phyloP scores from a whole-genome alignment of 2,888 invertebrate species.

The Sphaerophoria rueppellii region DNA sequence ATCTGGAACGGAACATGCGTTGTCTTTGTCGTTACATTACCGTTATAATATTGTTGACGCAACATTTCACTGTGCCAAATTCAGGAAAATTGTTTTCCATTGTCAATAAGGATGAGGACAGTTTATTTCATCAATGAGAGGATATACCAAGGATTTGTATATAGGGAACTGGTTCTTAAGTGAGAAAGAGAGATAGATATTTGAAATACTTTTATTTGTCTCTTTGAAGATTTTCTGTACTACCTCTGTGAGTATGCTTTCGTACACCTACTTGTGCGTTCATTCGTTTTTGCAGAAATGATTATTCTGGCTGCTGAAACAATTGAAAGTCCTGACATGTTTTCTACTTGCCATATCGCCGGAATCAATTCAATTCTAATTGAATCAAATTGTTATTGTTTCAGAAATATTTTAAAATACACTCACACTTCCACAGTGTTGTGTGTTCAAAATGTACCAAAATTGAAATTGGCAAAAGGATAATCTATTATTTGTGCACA shows the following conservation, averaged over 20 bases:
- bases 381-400: slow-evolving; percentile 57
- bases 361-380: slow-evolving; percentile 55
- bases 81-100: slow-evolving; percentile 66
- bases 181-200: not conserved
- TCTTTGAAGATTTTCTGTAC: not conserved
- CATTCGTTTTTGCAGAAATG: slow-evolving; percentile 48
- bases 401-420: slow-evolving; percentile 5
- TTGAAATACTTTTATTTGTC: slow-evolving; percentile 1
- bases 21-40: slow-evolving; percentile 7
- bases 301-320: slow-evolving; percentile 60
- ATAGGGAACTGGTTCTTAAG: not conserved
- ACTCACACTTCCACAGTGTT: too few relatives aligned
- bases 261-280: slow-evolving; percentile 6
- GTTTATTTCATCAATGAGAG: slow-evolving; percentile 47
- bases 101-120: slow-evolving; percentile 65
- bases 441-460: too few relatives aligned
- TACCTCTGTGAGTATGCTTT: too few relatives aligned
- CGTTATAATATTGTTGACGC: slow-evolving; percentile 24
- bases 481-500: too few relatives aligned
- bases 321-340: slow-evolving; percentile 58
- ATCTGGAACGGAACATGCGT: not conserved
- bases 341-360: slow-evolving; percentile 5
- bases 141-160: not conserved
- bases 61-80: slow-evolving; percentile 58
- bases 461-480: too few relatives aligned